A percentile compares a stretch with the other conserved stretches of the same genome.
These are phyloP conservation scores for Nomada fabriciana DNA, from an alignment of 2,888 invertebrate species.

Conservation along the genomic window DNA sequence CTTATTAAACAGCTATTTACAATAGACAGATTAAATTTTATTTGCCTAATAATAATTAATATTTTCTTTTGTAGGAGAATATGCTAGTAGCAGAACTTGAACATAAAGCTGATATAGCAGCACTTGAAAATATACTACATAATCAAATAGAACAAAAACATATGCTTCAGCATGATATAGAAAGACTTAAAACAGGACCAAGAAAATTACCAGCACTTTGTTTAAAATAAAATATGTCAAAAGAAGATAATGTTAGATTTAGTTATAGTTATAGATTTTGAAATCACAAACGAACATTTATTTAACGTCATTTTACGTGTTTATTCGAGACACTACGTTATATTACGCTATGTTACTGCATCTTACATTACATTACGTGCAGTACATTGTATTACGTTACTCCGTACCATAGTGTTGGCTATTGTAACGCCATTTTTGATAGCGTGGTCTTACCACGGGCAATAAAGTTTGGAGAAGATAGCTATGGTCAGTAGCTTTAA, in stretches of 20 bases:
- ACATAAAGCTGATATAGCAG: slow-evolving; percentile 82
- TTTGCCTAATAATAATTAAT: background rate
- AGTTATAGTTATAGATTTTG: background rate
- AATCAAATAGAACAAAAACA: slow-evolving; percentile 81
- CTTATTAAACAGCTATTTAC: slow-evolving; percentile 3
- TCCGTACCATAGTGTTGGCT: too few relatives aligned
- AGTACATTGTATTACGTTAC: too few relatives aligned
- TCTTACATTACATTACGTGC: too few relatives aligned
- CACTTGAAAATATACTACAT: slow-evolving; percentile 81
- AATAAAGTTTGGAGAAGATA: too few relatives aligned
- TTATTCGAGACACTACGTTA: too few relatives aligned
- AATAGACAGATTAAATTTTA: background rate
- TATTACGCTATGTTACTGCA: too few relatives aligned
- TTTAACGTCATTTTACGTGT: too few relatives aligned
- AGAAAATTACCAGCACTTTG: slow-evolving; percentile 25
- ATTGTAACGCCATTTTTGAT: too few relatives aligned
- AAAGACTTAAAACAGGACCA: slow-evolving; percentile 83
- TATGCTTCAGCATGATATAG: slow-evolving; percentile 73
- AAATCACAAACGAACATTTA: too few relatives aligned
- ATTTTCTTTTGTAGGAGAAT: slow-evolving; percentile 70
- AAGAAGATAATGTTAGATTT: background rate
- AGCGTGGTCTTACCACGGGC: too few relatives aligned
- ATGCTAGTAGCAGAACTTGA: slow-evolving; percentile 76
- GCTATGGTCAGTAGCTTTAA: too few relatives aligned
- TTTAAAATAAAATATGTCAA: slow-evolving; percentile 22